Conservation (phyloP, 2,797 vertebrate species). For the Stomatorhinus walkeri region DNA sequence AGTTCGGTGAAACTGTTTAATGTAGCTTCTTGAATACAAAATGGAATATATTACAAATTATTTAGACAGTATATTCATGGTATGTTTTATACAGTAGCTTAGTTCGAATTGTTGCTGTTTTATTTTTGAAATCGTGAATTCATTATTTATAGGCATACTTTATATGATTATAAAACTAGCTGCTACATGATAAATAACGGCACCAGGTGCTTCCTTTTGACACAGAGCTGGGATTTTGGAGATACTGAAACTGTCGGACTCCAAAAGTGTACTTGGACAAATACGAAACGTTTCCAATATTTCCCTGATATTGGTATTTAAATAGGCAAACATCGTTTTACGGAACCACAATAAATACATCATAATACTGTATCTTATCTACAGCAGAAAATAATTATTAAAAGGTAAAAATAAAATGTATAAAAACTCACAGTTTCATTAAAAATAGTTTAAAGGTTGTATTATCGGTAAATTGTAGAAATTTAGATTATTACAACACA, state of each 20-base stretch:
- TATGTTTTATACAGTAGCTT: neutral
- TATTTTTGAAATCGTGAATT: neutral
- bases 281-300: neutral
- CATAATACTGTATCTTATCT: neutral
- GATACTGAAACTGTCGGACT: neutral
- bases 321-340: neutral
- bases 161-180: neutral
- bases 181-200: neutral
- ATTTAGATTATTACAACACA: neutral
- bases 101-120: neutral
- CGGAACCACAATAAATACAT: neutral
- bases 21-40: neutral
- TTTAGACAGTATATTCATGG: neutral
- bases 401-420: neutral
- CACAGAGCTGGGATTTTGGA: neutral
- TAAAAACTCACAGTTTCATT: neutral
- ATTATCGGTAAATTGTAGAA: neutral
- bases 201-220: neutral
- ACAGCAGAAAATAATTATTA: neutral
- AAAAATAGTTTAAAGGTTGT: neutral
- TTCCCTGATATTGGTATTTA: neutral
- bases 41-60: neutral
- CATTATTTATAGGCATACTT: neutral
- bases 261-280: neutral
- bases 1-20: neutral